These are phyloP conservation scores for Salarias fasciatus DNA, from an alignment of 2,797 vertebrate genomes.

Conservation along the genomic window DNA sequence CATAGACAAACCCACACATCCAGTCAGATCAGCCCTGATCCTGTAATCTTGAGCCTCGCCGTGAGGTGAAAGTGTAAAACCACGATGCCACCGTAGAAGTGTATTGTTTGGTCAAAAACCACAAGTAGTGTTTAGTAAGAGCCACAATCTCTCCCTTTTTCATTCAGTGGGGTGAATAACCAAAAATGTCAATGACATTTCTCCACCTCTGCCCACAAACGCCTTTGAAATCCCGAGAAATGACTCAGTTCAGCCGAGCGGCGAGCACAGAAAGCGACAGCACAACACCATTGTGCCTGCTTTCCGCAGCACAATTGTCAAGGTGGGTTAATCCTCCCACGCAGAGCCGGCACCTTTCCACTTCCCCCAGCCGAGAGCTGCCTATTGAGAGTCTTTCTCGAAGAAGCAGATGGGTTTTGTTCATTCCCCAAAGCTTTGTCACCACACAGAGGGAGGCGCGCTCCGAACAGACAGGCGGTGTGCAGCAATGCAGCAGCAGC, in stretches of 20 bases:
- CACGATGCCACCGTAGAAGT: too few relatives aligned
- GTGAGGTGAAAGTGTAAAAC: too few relatives aligned
- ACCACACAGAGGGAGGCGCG: slow-evolving; percentile 23
- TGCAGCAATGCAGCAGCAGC: slow-evolving; percentile 10
- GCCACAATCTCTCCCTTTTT: not conserved
- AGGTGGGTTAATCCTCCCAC: slow-evolving; percentile 58
- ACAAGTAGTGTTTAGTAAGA: too few relatives aligned
- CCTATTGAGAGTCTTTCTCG: slow-evolving; percentile 32
- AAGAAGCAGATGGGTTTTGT: slow-evolving; percentile 54
- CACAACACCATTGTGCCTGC: slow-evolving; percentile 9
- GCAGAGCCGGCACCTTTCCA: slow-evolving; percentile 40
- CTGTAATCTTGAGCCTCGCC: too few relatives aligned
- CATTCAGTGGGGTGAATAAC: not conserved
- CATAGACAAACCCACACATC: too few relatives aligned
- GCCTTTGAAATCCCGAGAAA: not conserved
- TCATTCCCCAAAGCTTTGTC: slow-evolving; percentile 46
- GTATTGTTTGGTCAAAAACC: too few relatives aligned
- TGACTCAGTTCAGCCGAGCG: slow-evolving; percentile 14
- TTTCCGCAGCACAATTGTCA: slow-evolving; percentile 41
- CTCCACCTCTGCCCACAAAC: slow-evolving; percentile 5
- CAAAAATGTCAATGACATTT: not conserved
- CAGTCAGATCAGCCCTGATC: too few relatives aligned
- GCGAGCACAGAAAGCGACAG: slow-evolving; percentile 23
- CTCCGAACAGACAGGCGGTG: slow-evolving; percentile 21
- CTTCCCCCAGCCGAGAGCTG: slow-evolving; percentile 39